These are phyloP conservation scores for Parapristionchus giblindavisi DNA, from an alignment of 2,888 invertebrate species.

Conservation along the genomic window DNA sequence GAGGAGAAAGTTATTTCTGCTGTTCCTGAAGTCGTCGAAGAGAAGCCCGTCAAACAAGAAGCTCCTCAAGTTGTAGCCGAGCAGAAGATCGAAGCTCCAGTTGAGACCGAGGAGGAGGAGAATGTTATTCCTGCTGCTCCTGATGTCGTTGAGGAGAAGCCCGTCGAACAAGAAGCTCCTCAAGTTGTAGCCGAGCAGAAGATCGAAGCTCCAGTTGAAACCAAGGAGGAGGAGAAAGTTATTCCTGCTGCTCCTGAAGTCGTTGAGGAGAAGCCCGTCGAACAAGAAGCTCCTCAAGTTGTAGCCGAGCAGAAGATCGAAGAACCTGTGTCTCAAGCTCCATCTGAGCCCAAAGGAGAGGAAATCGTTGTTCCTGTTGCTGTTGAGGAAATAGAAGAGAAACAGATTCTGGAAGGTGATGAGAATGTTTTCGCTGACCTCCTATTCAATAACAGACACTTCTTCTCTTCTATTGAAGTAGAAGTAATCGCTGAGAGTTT, in stretches of 20 bases:
- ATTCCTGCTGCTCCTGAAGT: background rate
- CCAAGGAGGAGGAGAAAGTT: background rate
- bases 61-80: background rate
- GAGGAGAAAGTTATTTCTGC: background rate
- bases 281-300: background rate
- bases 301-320: constrained; percentile 15
- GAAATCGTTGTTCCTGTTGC: background rate
- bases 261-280: background rate
- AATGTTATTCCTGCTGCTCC: background rate
- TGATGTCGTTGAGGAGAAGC: constrained; percentile 14
- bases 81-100: constrained; percentile 32
- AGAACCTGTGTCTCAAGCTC: constrained; percentile 8
- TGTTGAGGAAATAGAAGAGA: background rate
- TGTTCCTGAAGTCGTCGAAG: constrained; percentile 3
- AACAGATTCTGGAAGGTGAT: background rate
- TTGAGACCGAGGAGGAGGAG: constrained; percentile 28
- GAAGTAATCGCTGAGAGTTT: constrained; percentile 38
- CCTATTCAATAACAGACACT: constrained; percentile 30
- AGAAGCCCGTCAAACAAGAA: constrained; percentile 2
- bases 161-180: constrained; percentile 18
- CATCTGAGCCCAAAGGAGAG: constrained; percentile 5
- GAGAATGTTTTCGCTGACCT: constrained; percentile 32
- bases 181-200: constrained; percentile 35
- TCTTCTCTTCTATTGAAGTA: constrained; percentile 39
- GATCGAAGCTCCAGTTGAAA: constrained; percentile 23